Evolutionary conservation across 2,888 invertebrate genomes (phyloP), one percentile per base, ranked within the genome.

Genomic region (Brassicogethes aeneus): DNA sequence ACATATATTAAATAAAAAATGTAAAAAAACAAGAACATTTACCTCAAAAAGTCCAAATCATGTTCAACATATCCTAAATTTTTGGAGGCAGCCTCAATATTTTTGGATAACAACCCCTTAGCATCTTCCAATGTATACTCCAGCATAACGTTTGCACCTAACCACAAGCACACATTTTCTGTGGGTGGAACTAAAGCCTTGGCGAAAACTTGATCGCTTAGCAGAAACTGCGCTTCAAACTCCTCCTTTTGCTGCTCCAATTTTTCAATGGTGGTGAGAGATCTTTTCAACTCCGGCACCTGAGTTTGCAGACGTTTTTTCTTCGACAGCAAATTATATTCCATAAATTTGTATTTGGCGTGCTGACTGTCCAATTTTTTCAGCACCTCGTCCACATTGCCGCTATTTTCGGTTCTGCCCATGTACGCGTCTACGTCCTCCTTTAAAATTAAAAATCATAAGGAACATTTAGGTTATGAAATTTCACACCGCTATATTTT

Each of bases 301-400:
- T 96, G 95, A 42, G 80, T 80, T 57, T 88, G 85, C 43, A 97
- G 72, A 66, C 92, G 80, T 57, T 85, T 80, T 51, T 89, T 83
- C 56, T 93, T 91, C 10, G 89, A 84, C 39, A 82, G 76, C 50
- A 97, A 75, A 66, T 92, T 94, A 56, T 82, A 83, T 70, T 97
- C 96, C 91, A 97, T 93, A 64, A 92, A 91, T 71, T 95, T 94
- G 67, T 96, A 96, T 74, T 96, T 95, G 44, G 85, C 85, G 71
- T 94, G 92, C 62, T 87, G 87, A 62, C 95, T 95, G 64, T 97
- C 95, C 44, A 96, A 71, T 57, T 76, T 79, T 58, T 83, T 83
- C 39, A 96, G 70, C 12, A 93, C 93, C 63, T 82, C 80, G 56
- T 95, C 92, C 2, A 86, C 89, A 47, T 84, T 81, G 37, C 80